Conservation (phyloP, 2,888 invertebrate species). For the Mystacides longicornis region DNA sequence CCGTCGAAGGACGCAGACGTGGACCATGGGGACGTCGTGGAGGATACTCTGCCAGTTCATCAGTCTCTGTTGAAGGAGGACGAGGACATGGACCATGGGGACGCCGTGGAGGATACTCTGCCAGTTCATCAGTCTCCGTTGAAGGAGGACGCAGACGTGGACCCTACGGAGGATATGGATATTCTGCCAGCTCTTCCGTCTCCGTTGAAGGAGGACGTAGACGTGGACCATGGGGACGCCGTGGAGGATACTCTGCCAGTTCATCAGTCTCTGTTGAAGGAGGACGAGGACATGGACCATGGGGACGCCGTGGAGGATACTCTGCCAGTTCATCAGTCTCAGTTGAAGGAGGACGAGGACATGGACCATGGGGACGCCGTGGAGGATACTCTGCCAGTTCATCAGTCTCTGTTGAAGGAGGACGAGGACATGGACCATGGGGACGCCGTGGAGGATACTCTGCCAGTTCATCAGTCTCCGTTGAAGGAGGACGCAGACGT, state of each 20-base stretch:
- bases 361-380: constrained; percentile 8
- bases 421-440: constrained; percentile 4
- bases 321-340: background rate
- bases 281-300: too few species aligned
- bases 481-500: constrained; percentile 4
- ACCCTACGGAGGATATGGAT: constrained; percentile 6
- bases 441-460: background rate
- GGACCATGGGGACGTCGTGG: too few species aligned
- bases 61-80: too few species aligned
- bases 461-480: background rate
- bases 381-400: background rate
- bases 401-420: background rate
- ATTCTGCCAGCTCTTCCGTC: background rate
- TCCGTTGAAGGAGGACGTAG: constrained; percentile 5
- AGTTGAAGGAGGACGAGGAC: background rate
- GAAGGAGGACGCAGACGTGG: background rate
- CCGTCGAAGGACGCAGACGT: too few species aligned
- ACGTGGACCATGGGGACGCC: constrained; percentile 1
- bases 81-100: too few species aligned
- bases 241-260: background rate
- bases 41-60: too few species aligned
- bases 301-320: background rate
- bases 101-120: background rate
- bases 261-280: constrained; percentile 7
- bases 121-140: background rate